Evolutionary conservation across 2,113 vertebrate species (phyloP), one percentile per base, ranked within the genome.

Genomic region (Nothocercus julius): DNA sequence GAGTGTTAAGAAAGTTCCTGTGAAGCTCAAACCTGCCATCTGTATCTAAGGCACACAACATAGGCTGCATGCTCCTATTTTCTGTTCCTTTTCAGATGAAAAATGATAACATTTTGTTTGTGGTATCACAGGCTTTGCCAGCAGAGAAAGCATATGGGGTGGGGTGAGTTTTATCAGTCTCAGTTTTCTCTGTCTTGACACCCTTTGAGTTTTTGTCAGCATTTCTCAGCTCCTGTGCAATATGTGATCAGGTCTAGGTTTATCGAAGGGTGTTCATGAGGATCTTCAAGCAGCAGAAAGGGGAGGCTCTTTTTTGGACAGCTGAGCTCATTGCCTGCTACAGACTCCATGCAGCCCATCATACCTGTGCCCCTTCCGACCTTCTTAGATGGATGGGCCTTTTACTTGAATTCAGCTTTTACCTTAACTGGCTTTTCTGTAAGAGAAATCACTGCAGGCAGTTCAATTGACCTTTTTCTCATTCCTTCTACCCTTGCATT

Each of bases 401-500:
- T 89, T 76, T 59, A 36, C 24, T 81, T 69, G 28, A 36, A n/a
- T 78, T 90, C 6, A 38, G 85, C 49, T 42, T 76, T 69, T 51
- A 85, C 9, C 27, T 62, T 85, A 45, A 66, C 11, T 68, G 45
- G 27, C 24, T 92, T 73, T 81, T 86, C 53, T 85, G 22, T 64
- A 19, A 28, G 47, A 64, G 27, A 30, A 86, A 28, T 94, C 38
- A 79, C 44, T 90, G 59, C 85, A 88, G 78, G 68, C 34, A 54
- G 47, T 70, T 51, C 74, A 45, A 32, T 59, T 95, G 79, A 92
- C 72, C 42, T 94, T 93, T 51, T 18, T 51, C 32, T 91, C 45
- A 27, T 92, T 96, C 94, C 79, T 27, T 72, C 34, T 89, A 75
- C 38, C 78, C 58, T 92, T 91, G 25, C 49, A 59, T 83, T 89